These are phyloP conservation scores for Neoitamus cyanurus DNA, from an alignment of 2,888 invertebrate species.

Conservation along the genomic window DNA sequence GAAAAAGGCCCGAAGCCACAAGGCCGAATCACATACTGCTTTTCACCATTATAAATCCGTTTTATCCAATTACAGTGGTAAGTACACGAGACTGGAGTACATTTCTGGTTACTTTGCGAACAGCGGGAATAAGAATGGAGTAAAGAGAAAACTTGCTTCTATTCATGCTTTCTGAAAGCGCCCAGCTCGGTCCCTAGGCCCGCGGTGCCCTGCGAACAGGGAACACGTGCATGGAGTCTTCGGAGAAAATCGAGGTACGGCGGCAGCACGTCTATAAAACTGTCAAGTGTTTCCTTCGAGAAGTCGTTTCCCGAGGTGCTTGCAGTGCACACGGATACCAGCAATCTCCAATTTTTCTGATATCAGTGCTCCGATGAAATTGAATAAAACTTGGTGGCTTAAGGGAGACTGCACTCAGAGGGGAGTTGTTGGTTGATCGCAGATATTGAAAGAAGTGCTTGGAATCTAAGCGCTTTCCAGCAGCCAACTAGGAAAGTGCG, in stretches of 20 bases:
- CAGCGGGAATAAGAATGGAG: not conserved
- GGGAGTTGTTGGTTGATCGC: not conserved
- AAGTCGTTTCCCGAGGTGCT: slow-evolving; percentile 1
- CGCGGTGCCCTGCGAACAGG: not conserved
- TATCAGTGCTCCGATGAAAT: not conserved
- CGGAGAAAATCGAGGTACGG: not conserved
- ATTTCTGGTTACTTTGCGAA: slow-evolving; percentile 35
- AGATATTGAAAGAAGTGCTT: not conserved
- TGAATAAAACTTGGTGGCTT: not conserved
- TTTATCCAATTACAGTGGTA: slow-evolving; percentile 99
- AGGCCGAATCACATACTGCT: slow-evolving; percentile 96
- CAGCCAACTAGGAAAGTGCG: not conserved
- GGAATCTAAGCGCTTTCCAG: not conserved
- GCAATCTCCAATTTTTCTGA: slow-evolving; percentile 10
- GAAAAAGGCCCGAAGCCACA: slow-evolving; percentile 83
- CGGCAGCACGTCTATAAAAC: slow-evolving; percentile 15
- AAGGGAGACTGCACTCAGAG: not conserved
- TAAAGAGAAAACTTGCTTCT: not conserved
- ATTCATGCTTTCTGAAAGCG: not conserved
- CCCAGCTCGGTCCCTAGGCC: not conserved
- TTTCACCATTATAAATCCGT: slow-evolving; percentile 97
- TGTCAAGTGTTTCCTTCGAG: not conserved
- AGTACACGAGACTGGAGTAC: slow-evolving; percentile 68
- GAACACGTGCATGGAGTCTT: not conserved
- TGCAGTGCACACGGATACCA: not conserved